Conservation (phyloP, 2,888 invertebrate species). For the Drosophila greeni region DNA sequence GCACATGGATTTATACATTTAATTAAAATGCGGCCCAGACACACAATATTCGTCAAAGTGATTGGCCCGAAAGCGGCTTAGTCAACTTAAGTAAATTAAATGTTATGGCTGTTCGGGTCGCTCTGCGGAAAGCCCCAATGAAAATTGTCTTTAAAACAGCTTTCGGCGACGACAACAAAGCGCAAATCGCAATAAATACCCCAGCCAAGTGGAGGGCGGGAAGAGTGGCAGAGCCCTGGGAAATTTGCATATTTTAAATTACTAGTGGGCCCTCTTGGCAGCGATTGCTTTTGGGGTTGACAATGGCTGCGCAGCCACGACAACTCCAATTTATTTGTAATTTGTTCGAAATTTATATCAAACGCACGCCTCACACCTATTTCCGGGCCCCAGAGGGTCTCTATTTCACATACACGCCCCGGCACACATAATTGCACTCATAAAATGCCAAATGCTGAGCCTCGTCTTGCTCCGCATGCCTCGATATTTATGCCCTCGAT, state of each 20-base stretch:
- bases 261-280: slow-evolving; percentile 57
- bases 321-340: slow-evolving; percentile 74
- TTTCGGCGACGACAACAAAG: slow-evolving; percentile 58
- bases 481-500: slow-evolving; percentile 32
- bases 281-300: slow-evolving; percentile 52
- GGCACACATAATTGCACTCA: slow-evolving; percentile 65
- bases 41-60: slow-evolving; percentile 47
- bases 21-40: slow-evolving; percentile 53
- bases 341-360: slow-evolving; percentile 72
- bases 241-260: slow-evolving; percentile 72
- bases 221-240: slow-evolving; percentile 23
- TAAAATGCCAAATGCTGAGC: slow-evolving; percentile 63
- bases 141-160: slow-evolving; percentile 58
- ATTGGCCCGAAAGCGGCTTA: slow-evolving; percentile 55
- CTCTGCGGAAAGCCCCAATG: slow-evolving; percentile 25
- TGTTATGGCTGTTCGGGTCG: slow-evolving; percentile 38
- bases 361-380: slow-evolving; percentile 43
- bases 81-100: slow-evolving; percentile 64
- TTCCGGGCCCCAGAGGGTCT: slow-evolving; percentile 32
- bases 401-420: slow-evolving; percentile 33
- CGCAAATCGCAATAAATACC: slow-evolving; percentile 52
- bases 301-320: slow-evolving; percentile 58
- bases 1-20: slow-evolving; percentile 48
- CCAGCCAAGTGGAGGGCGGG: slow-evolving; percentile 22
- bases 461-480: slow-evolving; percentile 22